These are phyloP conservation scores for Siniperca scherzeri DNA, from an alignment of 2,797 vertebrate genomes.

Conservation along the genomic window DNA sequence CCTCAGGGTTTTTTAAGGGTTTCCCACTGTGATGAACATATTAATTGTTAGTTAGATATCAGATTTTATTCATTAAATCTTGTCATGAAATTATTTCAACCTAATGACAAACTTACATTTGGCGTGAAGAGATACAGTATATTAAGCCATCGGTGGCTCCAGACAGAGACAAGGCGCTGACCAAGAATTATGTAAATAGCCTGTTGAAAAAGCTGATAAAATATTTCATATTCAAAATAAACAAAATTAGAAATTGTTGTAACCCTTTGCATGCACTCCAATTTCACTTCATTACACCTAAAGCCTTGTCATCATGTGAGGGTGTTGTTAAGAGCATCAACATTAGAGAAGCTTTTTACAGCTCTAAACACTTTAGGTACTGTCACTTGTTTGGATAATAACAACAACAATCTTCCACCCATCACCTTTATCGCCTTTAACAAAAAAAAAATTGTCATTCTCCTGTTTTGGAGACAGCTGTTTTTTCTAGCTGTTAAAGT, in stretches of 20 bases:
- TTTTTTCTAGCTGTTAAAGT: background rate
- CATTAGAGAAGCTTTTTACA: background rate
- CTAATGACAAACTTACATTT: conserved; percentile 81
- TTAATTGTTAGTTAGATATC: background rate
- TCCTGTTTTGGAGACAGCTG: background rate
- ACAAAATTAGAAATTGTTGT: background rate
- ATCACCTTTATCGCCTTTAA: background rate
- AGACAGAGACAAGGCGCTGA: conserved; percentile 90
- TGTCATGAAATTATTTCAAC: background rate
- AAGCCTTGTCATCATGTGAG: background rate
- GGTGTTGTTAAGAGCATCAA: background rate
- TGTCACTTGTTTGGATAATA: background rate
- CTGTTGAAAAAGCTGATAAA: conserved; percentile 68
- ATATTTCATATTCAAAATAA: conserved; percentile 6
- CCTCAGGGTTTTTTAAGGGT: conserved; percentile 84
- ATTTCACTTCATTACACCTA: background rate
- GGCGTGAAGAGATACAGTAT: conserved; percentile 90
- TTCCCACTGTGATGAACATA: conserved; percentile 81
- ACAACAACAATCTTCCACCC: background rate
- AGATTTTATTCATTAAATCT: background rate
- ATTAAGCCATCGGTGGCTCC: conserved; percentile 88
- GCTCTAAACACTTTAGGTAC: background rate
- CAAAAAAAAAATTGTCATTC: too few relatives aligned
- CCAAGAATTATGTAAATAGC: conserved; percentile 86
- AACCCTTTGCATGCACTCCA: background rate